phyloP scores from a whole-genome alignment of 2,888 invertebrate species.

The Anticlea derivata region DNA sequence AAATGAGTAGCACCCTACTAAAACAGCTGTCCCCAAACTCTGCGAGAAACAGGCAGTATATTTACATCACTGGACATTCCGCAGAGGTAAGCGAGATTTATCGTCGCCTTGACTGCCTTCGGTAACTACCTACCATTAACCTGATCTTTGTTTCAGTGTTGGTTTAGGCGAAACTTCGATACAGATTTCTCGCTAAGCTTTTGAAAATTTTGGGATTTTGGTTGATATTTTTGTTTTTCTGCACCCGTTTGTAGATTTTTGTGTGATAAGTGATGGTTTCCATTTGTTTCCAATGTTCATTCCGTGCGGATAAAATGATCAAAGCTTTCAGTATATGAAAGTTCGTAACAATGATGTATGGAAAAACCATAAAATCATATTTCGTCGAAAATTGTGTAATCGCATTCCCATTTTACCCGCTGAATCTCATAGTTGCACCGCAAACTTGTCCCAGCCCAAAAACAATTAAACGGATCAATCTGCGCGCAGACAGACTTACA shows the following conservation, averaged over 20 bases:
- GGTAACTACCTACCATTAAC: slow-evolving; percentile 1
- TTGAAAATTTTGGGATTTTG: no score
- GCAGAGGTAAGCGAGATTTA: slow-evolving; percentile 46
- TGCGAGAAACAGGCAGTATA: slow-evolving; percentile 34
- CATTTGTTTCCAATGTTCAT: no score
- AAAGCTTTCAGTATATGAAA: no score
- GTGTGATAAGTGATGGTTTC: no score
- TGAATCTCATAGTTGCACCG: slow-evolving; percentile 12
- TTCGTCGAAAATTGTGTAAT: background rate
- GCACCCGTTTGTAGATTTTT: no score
- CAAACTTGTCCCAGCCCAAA: slow-evolving; percentile 27
- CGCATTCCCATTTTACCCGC: slow-evolving; percentile 17
- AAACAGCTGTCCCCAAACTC: slow-evolving; percentile 22
- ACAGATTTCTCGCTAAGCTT: no score
- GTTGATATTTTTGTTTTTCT: no score
- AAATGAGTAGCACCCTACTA: slow-evolving; percentile 30
- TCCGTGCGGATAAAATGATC: no score
- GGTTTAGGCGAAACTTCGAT: background rate
- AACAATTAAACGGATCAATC: slow-evolving; percentile 36
- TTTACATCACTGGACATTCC: slow-evolving; percentile 40
- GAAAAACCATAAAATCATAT: no score
- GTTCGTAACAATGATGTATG: no score
- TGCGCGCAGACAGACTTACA: slow-evolving; percentile 24
- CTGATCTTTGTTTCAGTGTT: slow-evolving; percentile 2
- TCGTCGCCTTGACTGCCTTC: slow-evolving; percentile 20